These are phyloP conservation scores for Lypha dubia DNA, from an alignment of 2,888 invertebrate genomes.

Conservation along the genomic window DNA sequence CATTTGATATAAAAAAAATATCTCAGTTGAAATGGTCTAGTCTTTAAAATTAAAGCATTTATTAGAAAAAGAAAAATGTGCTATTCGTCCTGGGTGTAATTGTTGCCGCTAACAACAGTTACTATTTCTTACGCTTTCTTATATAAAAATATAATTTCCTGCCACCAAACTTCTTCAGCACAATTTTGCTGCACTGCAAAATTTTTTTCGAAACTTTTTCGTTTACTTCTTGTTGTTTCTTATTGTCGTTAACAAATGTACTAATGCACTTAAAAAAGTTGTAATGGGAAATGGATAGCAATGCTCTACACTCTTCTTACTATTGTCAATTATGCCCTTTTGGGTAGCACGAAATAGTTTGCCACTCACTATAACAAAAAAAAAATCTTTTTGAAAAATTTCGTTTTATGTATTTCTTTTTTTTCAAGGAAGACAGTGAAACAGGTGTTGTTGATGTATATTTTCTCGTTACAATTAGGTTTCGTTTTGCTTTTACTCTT, in stretches of 20 bases:
- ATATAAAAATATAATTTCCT: constrained; percentile 42
- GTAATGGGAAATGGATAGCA: constrained; percentile 15
- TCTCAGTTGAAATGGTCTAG: background rate
- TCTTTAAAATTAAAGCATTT: background rate
- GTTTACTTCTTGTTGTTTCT: background rate
- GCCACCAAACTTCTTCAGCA: constrained; percentile 17
- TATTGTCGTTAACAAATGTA: constrained; percentile 16
- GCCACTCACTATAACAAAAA: constrained; percentile 20
- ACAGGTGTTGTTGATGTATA: constrained; percentile 66
- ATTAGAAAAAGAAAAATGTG: background rate
- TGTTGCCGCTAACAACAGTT: background rate
- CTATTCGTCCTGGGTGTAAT: too few relatives aligned
- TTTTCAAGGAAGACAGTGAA: constrained; percentile 12
- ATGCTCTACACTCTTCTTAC: background rate
- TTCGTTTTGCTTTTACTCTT: constrained; percentile 2
- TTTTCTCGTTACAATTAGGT: constrained; percentile 25
- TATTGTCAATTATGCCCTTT: constrained; percentile 9
- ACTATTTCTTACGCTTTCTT: constrained; percentile 1
- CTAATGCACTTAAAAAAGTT: constrained; percentile 49
- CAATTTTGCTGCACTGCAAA: constrained; percentile 5
- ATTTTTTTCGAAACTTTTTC: constrained; percentile 9
- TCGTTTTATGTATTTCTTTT: background rate
- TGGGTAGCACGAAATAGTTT: background rate
- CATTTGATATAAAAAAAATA: too few relatives aligned
- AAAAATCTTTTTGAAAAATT: background rate